Base-by-base conservation (phyloP, 1,140 invertebrate genomes). In the Anoplophora glabripennis region DNA sequence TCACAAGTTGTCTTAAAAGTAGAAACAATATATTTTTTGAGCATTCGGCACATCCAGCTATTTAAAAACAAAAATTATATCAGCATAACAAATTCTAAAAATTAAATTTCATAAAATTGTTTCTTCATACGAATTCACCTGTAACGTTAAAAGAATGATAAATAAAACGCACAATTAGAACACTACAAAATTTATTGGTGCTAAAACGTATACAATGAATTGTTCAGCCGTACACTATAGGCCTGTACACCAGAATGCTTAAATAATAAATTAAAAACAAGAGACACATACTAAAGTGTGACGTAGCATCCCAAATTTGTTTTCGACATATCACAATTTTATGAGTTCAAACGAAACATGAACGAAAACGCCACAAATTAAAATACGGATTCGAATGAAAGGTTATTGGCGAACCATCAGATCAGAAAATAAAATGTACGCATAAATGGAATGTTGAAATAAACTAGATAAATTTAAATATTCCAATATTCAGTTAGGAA, bases 141-240 rank as follows among this genome's bases (percentile, higher is more conserved):
- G n/a, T n/a, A n/a, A n/a, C 3, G 21, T 28, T 3, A 28, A 28
- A 28, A 28, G 21, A 5, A 28, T 2, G 21, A 28, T 2, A 28
- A 28, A 28, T 28, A 28, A 28, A 28, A 28, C 21, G 21, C 21
- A 5, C 21, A 28, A 5, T 28, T 60, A 48, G 51, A 61, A 61
- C 59, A 49, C 59, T 61, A 61, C 59, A 61, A 61, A 60, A 61
- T 33, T 61, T 61, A 49, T 61, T 40, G 57, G 45, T 51, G 59
- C 59, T 61, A 45, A 44, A 61, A 61, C 58, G 59, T 61, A 61
- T 61, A 61, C 59, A 61, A 61, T 45, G 35, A 56, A 46, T 47
- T 48, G 59, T 28, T 28, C 46, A 54, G 52, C 53, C 44, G 14
- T 51, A 44, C 49, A 56, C 10, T n/a, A 38, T 54, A 28, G 47